A percentile compares a stretch with the other conserved stretches of the same genome.
Conservation (phyloP, 2,888 invertebrate genomes). For the Drosophila formosana region DNA sequence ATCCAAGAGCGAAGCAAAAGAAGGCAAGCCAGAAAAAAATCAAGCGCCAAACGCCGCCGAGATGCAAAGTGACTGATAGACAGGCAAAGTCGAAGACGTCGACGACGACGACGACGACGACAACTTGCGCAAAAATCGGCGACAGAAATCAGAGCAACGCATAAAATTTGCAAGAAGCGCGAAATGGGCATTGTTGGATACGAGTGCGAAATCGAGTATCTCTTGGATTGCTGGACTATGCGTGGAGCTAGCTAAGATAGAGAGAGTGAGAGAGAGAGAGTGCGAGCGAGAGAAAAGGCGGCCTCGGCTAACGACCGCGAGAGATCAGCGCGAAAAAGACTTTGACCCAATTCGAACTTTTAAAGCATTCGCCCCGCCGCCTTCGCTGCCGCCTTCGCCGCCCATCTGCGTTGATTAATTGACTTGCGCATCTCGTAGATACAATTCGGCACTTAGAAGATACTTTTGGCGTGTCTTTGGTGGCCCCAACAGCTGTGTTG, state of each 20-base stretch:
- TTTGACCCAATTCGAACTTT: constrained; percentile 77
- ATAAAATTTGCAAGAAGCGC: constrained; percentile 64
- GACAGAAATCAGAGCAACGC: constrained; percentile 68
- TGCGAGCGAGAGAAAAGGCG: constrained; percentile 10
- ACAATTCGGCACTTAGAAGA: constrained; percentile 32
- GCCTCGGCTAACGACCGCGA: constrained; percentile 62
- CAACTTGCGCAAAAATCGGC: constrained; percentile 62
- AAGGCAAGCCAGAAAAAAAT: constrained; percentile 9
- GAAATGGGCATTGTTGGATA: constrained; percentile 56
- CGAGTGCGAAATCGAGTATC: constrained; percentile 35
- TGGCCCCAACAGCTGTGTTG: neutral
- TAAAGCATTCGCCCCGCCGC: constrained; percentile 53
- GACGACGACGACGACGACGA: constrained; percentile 45
- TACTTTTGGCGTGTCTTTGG: constrained; percentile 3
- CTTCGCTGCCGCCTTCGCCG: constrained; percentile 32
- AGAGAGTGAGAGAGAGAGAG: neutral
- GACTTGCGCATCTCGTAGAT: constrained; percentile 71
- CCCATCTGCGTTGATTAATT: constrained; percentile 69
- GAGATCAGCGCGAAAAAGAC: constrained; percentile 53
- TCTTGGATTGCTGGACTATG: constrained; percentile 21
- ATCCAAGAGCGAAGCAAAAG: constrained; percentile 1
- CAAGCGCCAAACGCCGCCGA: constrained; percentile 50
- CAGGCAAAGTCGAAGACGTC: constrained; percentile 24
- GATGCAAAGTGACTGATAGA: constrained; percentile 72
- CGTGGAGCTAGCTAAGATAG: neutral